These are phyloP conservation scores for Tyrannus savana DNA, from an alignment of 2,113 vertebrate species.

Conservation along the genomic window DNA sequence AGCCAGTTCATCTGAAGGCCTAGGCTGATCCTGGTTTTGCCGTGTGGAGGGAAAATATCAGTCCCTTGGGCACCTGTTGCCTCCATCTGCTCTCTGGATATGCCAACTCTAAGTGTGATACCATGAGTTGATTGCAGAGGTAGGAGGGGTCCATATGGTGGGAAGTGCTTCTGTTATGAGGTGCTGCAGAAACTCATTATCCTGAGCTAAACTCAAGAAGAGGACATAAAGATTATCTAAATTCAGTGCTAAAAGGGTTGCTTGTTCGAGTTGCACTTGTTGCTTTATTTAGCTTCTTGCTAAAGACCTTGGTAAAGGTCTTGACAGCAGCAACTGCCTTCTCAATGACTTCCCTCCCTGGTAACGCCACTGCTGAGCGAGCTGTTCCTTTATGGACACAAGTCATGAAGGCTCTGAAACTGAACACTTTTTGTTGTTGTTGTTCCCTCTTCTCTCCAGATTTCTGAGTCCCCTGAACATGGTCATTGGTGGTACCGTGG, in stretches of 20 bases:
- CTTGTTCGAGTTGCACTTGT: background rate
- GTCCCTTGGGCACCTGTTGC: background rate
- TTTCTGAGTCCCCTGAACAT: constrained; percentile 89
- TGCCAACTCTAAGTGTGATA: background rate
- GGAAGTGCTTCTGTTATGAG: background rate
- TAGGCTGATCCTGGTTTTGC: background rate
- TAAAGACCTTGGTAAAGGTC: background rate
- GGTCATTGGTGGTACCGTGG: constrained; percentile 86
- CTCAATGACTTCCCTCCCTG: background rate
- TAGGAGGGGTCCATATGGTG: background rate
- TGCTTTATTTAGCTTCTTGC: background rate
- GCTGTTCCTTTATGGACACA: background rate
- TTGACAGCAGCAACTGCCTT: background rate
- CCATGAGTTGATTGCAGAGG: background rate
- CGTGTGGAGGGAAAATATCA: background rate
- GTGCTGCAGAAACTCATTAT: background rate
- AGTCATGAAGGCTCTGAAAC: background rate
- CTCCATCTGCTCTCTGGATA: background rate
- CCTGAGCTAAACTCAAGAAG: background rate
- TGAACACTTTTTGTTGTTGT: too few species aligned
- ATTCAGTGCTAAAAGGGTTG: background rate
- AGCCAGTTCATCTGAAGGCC: background rate
- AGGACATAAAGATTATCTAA: background rate
- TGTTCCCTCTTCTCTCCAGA: constrained; percentile 62
- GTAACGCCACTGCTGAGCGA: background rate